phyloP scores from a whole-genome alignment of 2,113 vertebrate genomes.

The Anas platyrhynchos region DNA sequence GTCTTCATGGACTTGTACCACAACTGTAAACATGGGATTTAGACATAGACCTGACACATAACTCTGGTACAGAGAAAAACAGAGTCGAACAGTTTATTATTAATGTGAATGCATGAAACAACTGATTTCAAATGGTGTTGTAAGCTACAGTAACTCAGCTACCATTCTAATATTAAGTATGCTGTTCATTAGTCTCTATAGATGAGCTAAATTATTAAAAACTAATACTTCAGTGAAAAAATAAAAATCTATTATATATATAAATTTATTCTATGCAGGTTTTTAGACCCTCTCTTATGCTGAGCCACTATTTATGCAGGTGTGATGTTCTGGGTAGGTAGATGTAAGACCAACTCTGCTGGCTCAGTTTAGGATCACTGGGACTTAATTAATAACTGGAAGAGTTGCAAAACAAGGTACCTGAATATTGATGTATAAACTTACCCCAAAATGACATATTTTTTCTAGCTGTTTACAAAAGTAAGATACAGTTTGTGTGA shows the following conservation, averaged over 20 bases:
- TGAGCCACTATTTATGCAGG: neutral
- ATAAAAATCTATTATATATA: neutral
- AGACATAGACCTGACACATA: neutral
- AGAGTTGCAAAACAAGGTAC: neutral
- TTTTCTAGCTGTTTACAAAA: neutral
- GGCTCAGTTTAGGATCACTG: neutral
- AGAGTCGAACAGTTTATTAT: neutral
- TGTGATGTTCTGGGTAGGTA: neutral
- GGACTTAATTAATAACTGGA: neutral
- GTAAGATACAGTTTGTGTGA: neutral
- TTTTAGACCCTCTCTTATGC: neutral
- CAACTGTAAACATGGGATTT: neutral
- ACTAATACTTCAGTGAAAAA: neutral
- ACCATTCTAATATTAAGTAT: neutral
- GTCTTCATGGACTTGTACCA: neutral
- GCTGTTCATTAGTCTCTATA: neutral
- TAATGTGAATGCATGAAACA: neutral
- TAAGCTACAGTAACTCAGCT: neutral
- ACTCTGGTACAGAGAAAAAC: neutral
- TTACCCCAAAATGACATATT: accelerated
- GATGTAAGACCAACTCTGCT: neutral
- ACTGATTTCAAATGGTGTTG: neutral
- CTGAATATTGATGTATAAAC: neutral
- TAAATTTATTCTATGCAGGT: neutral
- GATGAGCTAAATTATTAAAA: neutral